Base-by-base conservation (phyloP, 2,797 vertebrate species). In the Erethizon dorsatum region DNA sequence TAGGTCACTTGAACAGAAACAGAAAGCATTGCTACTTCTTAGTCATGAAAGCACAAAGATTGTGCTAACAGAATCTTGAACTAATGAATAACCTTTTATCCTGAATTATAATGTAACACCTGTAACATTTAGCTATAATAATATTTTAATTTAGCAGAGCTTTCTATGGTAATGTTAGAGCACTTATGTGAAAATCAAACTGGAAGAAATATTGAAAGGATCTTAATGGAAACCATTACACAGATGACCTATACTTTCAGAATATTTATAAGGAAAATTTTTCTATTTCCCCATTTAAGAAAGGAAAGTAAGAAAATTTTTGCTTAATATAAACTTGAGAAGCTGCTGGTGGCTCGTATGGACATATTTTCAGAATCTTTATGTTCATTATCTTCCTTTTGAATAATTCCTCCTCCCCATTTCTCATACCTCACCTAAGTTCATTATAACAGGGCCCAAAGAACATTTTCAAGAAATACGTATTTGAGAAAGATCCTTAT, bases 101-200 rank as follows among this genome's bases (percentile, higher is more conserved):
- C 28, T 89, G 69, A 93, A 97, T 93, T 94, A 83, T 69, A 95
- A 91, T 93, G 77, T 87, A 98, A 96, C 94, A 98, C 91, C 65
- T 95, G n/a, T 97, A 95, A 97, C 82, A 86, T 93, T 98, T 97
- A 65, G 95, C 94, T 97, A 61, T 97, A 96, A 84, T 54, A 71
- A 37, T 93, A 92, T 90, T 98, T 97, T 95, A 96, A 54, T 98
- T 97, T 95, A 88, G 86, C 85, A 56, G 79, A 31, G 24, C 47
- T 91, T 98, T 97, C 92, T 85, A 79, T 94, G 88, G 33, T 59
- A 92, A 94, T 94, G 90, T 96, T 95, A 88, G 78, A 91, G 79
- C 37, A 96, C 95, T 56, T 73, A 86, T 9, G 18, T 89, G 88
- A 96, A 95, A 96, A 96, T 65, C 67, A 80, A 95, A 88, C 56